Evolutionary conservation across 2,888 invertebrate species (phyloP).

Genomic region (Tribolium freemani): DNA sequence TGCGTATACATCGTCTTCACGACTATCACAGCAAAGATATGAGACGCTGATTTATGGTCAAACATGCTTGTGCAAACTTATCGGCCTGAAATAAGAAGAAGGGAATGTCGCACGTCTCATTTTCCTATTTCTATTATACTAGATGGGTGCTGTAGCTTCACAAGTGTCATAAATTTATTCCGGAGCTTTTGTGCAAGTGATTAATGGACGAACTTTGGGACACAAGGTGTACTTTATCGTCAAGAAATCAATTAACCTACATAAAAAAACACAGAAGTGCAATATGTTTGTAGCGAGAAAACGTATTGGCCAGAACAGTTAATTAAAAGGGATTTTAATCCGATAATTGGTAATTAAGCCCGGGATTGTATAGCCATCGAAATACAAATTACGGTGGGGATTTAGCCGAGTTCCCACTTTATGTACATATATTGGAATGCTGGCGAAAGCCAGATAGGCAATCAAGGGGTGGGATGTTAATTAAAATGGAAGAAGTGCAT

Average conservation of each 20-base stretch:
- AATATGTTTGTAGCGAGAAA: too few species aligned
- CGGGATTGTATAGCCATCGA: constrained; percentile 1
- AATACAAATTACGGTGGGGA: constrained; percentile 30
- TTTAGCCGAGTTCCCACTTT: constrained; percentile 2
- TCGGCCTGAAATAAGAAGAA: constrained; percentile 27
- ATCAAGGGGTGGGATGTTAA: constrained; percentile 34
- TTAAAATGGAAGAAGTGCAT: constrained; percentile 37
- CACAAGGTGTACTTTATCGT: not conserved
- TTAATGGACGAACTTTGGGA: constrained; percentile 4
- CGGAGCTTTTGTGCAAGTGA: constrained; percentile 4
- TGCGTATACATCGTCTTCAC: constrained; percentile 35
- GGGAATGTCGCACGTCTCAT: too few species aligned
- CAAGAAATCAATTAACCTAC: not conserved
- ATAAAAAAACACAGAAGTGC: too few species aligned
- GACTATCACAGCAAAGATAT: constrained; percentile 31
- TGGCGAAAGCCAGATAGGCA: constrained; percentile 25
- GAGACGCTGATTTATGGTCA: constrained; percentile 36
- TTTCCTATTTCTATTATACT: not conserved
- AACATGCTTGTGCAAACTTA: constrained; percentile 35
- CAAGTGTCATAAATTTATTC: constrained; percentile 13
- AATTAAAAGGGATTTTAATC: constrained; percentile 21
- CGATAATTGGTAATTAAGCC: constrained; percentile 36
- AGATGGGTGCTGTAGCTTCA: constrained; percentile 1
- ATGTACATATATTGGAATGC: constrained; percentile 18
- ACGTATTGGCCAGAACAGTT: not conserved